phyloP scores from a whole-genome alignment of 2,888 invertebrate genomes.

The Ophion costatus region DNA sequence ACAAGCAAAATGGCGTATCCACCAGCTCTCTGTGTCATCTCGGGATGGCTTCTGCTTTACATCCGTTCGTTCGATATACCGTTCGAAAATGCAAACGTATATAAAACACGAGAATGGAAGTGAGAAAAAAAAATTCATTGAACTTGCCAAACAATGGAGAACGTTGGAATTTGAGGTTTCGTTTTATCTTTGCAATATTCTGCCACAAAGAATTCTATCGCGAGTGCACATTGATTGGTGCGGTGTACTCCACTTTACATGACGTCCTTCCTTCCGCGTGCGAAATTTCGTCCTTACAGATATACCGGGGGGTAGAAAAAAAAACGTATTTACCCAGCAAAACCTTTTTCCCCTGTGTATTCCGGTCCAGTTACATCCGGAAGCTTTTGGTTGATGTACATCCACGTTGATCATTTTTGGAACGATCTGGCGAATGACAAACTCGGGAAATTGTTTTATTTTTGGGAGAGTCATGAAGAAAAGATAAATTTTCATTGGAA shows the following conservation, averaged over 20 bases:
- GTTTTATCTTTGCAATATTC: not conserved
- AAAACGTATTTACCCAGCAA: not conserved
- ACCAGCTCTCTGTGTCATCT: not conserved
- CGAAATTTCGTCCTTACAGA: not conserved
- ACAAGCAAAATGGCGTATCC: slow-evolving; percentile 12
- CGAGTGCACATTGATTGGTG: not conserved
- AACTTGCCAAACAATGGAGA: not conserved
- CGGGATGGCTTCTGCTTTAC: not conserved
- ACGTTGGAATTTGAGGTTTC: not conserved
- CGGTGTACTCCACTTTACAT: not conserved
- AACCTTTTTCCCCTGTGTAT: not conserved
- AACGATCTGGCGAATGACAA: too few species aligned
- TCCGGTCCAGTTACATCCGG: not conserved
- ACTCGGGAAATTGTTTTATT: too few species aligned
- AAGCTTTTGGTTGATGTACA: too few species aligned
- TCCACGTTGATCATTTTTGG: too few species aligned
- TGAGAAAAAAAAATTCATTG: not conserved
- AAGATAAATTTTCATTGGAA: too few species aligned
- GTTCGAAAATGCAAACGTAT: not conserved
- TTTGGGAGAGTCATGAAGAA: too few species aligned
- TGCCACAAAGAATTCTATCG: not conserved
- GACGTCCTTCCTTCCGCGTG: not conserved
- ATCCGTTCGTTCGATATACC: not conserved
- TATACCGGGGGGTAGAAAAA: not conserved
- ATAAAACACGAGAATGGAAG: not conserved